Conservation (phyloP, 2,113 vertebrate genomes). For the Sphyrna mokarran region DNA sequence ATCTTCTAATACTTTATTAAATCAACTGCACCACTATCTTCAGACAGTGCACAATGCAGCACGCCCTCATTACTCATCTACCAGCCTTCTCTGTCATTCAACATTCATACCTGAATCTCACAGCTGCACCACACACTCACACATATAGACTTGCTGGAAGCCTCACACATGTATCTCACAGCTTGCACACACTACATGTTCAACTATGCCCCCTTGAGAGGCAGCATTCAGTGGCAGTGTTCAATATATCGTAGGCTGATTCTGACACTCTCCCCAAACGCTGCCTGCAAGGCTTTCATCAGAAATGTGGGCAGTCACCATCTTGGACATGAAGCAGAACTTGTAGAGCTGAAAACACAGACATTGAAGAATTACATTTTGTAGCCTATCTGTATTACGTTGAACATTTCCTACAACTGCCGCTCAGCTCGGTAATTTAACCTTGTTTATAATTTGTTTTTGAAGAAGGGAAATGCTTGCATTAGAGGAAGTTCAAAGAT, state of each 20-base stretch:
- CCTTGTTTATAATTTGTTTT: background rate
- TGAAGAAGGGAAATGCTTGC: background rate
- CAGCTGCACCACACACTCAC: background rate
- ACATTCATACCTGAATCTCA: background rate
- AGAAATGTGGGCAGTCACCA: background rate
- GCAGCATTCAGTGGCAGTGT: background rate
- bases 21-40: no score
- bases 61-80: background rate
- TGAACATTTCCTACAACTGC: background rate
- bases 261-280: background rate
- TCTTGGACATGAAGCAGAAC: background rate
- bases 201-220: background rate
- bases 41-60: background rate
- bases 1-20: no score
- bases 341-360: background rate
- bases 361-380: background rate
- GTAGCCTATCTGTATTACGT: background rate
- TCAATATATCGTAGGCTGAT: background rate
- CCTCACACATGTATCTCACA: background rate
- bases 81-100: background rate
- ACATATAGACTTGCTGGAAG: background rate
- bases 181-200: background rate
- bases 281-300: background rate
- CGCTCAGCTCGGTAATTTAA: background rate
- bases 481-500: background rate